Base-by-base conservation (phyloP, 2,797 vertebrate species). In the Prunella strophiata region DNA sequence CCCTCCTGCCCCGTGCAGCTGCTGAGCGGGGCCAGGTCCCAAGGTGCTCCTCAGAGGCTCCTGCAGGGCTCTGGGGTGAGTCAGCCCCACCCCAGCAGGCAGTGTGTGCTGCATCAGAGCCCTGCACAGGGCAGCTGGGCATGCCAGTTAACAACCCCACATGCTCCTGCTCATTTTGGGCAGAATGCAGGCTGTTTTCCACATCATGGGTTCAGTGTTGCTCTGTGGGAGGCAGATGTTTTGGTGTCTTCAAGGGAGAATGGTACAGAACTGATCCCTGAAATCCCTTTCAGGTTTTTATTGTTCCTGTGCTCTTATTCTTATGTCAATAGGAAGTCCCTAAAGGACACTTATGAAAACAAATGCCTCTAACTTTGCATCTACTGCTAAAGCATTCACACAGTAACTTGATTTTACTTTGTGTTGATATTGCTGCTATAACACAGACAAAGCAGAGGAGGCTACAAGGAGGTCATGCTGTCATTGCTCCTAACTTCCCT, bases 131-230 rank as follows among this genome's bases (percentile, higher is more conserved):
- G 27, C 34, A 36, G 2, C 54, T 21, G n/a, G n/a, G 58, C 50
- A n/a, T 4, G 13, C 43, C 47, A 57, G 36, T 63, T 78, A 76
- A 34, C 23, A 89, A 1, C 21, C 29, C 45, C 58, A 22, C 16
- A 0, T 40, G 51, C 62, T 76, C 20, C 5, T 34, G 42, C 43
- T 83, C 22, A 9, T 36, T 83, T 66, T 0, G 1, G 68, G n/a
- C 26, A 38, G 9, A 19, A 5, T 43, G 16, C 13, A 29, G 26
- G 45, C 52, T 43, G 27, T 51, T 79, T 68, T 51, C 55, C 88
- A 29, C 5, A 7, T 34, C 10, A 2, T 29, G 16, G 34, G 7
- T 13, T 76, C 45, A 16, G 32, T 22, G 45, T 47, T 91, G 26
- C 19, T 51, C 14, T 50, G 3, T 22, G 19, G 27, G 20, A 93